Conservation (phyloP, 2,113 vertebrate genomes). For the Tyto alba region DNA sequence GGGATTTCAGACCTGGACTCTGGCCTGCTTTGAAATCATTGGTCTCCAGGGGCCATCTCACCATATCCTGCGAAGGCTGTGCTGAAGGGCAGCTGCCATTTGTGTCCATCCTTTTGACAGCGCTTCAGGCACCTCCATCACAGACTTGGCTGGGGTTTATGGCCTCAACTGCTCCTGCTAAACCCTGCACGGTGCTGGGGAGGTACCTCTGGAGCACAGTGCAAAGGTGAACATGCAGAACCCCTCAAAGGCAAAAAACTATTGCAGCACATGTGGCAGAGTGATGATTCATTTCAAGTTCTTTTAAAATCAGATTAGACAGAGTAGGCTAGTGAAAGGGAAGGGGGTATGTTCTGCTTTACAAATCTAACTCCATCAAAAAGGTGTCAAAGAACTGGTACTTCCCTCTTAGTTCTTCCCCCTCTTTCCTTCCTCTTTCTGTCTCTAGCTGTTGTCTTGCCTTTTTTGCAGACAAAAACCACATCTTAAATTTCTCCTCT, state of each 20-base stretch:
- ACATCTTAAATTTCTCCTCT: constrained; percentile 14
- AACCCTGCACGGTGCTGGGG: not conserved
- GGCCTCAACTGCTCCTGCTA: not conserved
- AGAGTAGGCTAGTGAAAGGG: not conserved
- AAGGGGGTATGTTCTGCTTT: constrained; percentile 57
- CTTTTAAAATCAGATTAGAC: constrained; percentile 15
- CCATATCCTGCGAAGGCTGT: not conserved
- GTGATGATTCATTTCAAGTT: not conserved
- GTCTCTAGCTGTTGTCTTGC: constrained; percentile 1
- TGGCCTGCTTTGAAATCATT: not conserved
- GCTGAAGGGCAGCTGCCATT: not conserved
- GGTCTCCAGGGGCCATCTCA: not conserved
- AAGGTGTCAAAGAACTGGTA: constrained; percentile 53
- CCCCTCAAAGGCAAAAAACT: not conserved
- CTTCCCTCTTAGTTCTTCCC: constrained; percentile 54
- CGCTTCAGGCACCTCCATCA: not conserved
- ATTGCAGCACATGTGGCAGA: not conserved
- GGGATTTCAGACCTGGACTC: not conserved
- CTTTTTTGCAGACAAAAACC: constrained; percentile 2
- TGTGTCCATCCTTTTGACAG: not conserved
- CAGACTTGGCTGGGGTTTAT: not conserved
- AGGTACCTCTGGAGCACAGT: not conserved
- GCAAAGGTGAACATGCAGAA: not conserved
- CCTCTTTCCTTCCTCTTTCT: constrained; percentile 61
- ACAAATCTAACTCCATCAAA: constrained; percentile 21